Evolutionary conservation across 2,888 invertebrate species (phyloP), one percentile per base, ranked within the genome.

Genomic region (Coleophora flavipennella): DNA sequence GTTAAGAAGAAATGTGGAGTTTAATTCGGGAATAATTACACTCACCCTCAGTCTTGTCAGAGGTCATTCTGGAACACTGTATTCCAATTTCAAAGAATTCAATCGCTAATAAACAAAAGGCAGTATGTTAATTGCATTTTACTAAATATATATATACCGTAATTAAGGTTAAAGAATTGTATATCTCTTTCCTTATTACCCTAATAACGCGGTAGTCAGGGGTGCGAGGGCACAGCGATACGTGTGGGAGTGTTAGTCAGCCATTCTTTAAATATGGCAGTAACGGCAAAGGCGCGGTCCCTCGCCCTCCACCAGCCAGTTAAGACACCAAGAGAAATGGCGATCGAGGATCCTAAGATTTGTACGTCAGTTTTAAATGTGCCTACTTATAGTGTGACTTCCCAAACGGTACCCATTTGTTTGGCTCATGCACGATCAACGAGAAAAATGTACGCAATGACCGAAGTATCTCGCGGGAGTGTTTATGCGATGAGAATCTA

Each of bases 321-420:
- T 76, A 78, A 80, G 77, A 72, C 67, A 62, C 68, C 59, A 68
- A 77, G 78, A 81, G 69, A 76, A 77, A 81, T 77, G 68, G 76
- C 81, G 66, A 81, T 81, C 70, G 79, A 71, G 69, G 69, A 79
- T 72, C 77, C 72, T 70, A 77, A 80, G 81, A 81, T 81, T 80
- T 81, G 80, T 79, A 76, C 75, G 79, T 75, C 78, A 80, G 72
- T 81, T 77, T 76, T 78, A 75, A 81, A 80, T 76, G 78, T 71
- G 80, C 80, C 77, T 81, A 81, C 80, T 80, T 79, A 80, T 78
- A 81, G 78, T 78, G 75, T 81, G 81, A 81, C 81, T 77, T 78
- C 78, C 77, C 77, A 75, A 78, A 74, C 79, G 80, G 77, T 79
- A 79, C 65, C 75, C 73, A 79, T 81, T 83, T 79, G 75, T 81